Evolutionary conservation across 2,113 vertebrate genomes (phyloP).

Genomic region (Kryptolebias marmoratus): DNA sequence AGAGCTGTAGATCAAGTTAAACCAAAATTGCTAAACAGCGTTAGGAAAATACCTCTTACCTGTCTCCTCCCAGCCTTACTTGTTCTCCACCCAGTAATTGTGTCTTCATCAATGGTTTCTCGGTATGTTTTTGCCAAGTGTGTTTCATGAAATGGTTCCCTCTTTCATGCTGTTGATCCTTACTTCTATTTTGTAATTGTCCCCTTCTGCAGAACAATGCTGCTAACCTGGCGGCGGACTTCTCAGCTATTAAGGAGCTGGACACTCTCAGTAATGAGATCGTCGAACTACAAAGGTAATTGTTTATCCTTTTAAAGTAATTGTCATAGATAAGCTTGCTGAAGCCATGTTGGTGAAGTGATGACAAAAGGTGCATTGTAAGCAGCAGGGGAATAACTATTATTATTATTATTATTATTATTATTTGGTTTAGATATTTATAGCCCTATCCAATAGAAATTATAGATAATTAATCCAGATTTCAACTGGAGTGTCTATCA

Average conservation of each 20-base stretch:
- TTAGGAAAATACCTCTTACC: no score
- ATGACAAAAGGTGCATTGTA: background rate
- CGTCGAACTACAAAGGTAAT: constrained; percentile 93
- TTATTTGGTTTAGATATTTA: background rate
- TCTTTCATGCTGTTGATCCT: no score
- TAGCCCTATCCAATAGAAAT: background rate
- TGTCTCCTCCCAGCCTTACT: background rate
- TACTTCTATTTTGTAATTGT: background rate
- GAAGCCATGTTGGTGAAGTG: background rate
- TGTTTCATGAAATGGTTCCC: background rate
- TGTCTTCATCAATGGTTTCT: background rate
- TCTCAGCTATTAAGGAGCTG: constrained; percentile 98
- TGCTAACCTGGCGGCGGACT: constrained; percentile 89
- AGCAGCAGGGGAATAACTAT: no score
- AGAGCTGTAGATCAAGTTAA: background rate
- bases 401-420: no score
- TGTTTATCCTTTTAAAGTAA: constrained; percentile 20
- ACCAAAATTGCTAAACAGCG: background rate
- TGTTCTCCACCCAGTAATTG: background rate
- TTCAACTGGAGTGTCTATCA: background rate
- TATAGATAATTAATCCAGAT: no score
- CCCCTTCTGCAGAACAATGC: constrained; percentile 79
- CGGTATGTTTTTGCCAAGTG: background rate
- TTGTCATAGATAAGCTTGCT: background rate
- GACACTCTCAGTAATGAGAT: constrained; percentile 98